These are phyloP conservation scores for Alectura lathami DNA, from an alignment of 2,113 vertebrate species.

Conservation along the genomic window DNA sequence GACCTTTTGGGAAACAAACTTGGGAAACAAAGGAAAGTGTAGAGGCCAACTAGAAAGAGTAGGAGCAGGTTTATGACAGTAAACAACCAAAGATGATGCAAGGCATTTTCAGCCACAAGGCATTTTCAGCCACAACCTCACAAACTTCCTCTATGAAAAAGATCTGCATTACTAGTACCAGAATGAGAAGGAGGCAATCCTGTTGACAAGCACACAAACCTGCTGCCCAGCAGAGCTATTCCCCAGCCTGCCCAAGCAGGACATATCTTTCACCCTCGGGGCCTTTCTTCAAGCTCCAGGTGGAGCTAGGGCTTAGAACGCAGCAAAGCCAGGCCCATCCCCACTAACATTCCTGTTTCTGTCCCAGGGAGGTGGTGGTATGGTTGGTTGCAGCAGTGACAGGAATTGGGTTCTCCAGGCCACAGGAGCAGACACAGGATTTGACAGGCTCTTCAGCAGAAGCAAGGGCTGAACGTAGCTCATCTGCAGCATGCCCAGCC, in stretches of 20 bases:
- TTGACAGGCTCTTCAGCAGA: neutral
- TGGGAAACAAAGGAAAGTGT: neutral
- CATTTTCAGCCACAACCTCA: neutral
- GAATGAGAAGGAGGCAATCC: neutral
- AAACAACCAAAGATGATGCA: neutral
- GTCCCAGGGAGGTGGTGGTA: constrained; percentile 84
- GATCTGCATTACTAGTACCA: neutral
- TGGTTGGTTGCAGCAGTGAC: constrained; percentile 85
- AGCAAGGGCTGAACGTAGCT: neutral
- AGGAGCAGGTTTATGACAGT: neutral
- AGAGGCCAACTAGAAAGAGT: neutral
- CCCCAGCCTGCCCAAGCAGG: neutral
- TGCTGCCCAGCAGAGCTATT: neutral
- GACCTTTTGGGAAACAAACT: neutral
- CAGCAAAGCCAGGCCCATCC: neutral
- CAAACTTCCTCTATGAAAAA: neutral
- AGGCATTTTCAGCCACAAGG: neutral
- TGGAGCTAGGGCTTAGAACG: neutral
- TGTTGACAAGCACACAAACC: neutral
- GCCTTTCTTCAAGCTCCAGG: neutral
- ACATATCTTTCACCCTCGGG: neutral
- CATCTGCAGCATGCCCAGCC: neutral
- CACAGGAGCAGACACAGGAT: neutral
- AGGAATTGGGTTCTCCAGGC: constrained; percentile 11
- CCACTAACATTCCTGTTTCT: constrained; percentile 1